A percentile compares a stretch with the other conserved stretches of the same genome.
phyloP scores from a whole-genome alignment of 1,140 invertebrate species.

The Aphaenogaster floridana region DNA sequence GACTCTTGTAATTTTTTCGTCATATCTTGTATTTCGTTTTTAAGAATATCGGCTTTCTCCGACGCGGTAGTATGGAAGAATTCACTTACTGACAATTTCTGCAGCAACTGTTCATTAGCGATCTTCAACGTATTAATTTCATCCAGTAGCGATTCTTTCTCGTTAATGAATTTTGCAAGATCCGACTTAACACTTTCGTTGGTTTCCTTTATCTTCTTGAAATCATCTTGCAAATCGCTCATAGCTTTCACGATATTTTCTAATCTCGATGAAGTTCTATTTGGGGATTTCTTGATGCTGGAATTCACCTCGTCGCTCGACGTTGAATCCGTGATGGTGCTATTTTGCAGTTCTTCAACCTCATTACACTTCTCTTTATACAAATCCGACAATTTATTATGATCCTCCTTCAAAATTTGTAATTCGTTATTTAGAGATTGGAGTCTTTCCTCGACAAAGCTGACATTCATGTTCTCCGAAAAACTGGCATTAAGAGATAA shows the following conservation, averaged over 20 bases:
- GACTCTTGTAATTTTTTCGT: conserved; percentile 68
- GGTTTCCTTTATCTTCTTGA: conserved; percentile 59
- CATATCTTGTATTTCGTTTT: conserved; percentile 68
- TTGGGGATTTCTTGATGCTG: neutral
- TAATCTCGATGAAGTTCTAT: conserved; percentile 20
- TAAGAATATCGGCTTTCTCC: conserved; percentile 70
- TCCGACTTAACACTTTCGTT: neutral
- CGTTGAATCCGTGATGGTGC: neutral
- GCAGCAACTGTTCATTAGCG: conserved; percentile 52
- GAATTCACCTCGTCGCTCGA: neutral
- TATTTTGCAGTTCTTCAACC: conserved; percentile 52
- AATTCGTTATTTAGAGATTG: conserved; percentile 60
- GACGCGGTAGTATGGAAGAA: neutral
- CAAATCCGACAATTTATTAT: conserved; percentile 45
- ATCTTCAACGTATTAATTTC: conserved; percentile 48
- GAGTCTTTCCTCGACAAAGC: conserved; percentile 58
- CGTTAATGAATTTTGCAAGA: conserved; percentile 50
- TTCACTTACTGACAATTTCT: conserved; percentile 55
- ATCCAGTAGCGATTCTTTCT: conserved; percentile 30
- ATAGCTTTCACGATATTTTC: conserved; percentile 45
- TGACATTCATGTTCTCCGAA: conserved; percentile 63
- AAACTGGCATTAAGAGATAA: conserved; percentile 55
- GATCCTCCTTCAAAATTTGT: conserved; percentile 57
- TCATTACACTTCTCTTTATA: conserved; percentile 63
- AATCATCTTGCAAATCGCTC: conserved; percentile 42